These are phyloP conservation scores for Grammomys dolichurus DNA, from an alignment of 2,113 vertebrate genomes.

Conservation along the genomic window DNA sequence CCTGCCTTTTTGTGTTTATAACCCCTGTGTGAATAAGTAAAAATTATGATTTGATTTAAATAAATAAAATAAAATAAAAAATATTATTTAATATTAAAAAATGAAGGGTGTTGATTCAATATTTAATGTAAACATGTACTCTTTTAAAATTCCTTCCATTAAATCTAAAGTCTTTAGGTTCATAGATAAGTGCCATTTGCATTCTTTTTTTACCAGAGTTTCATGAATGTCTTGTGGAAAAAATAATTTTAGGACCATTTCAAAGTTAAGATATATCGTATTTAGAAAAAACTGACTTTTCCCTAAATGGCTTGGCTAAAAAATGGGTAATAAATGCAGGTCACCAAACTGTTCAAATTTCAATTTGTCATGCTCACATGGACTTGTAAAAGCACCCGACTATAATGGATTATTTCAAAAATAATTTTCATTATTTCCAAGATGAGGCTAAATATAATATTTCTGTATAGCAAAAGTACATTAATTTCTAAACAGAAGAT, in stretches of 20 bases:
- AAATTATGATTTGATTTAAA: too few species aligned
- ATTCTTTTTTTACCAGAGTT: background rate
- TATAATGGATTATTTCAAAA: background rate
- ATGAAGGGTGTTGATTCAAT: background rate
- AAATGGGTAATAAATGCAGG: background rate
- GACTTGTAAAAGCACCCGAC: constrained; percentile 52
- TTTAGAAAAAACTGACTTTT: background rate
- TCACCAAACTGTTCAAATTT: background rate
- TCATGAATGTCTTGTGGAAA: constrained; percentile 8
- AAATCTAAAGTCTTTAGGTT: constrained; percentile 1
- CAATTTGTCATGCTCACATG: background rate
- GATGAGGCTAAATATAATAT: background rate
- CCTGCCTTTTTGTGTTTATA: too few species aligned
- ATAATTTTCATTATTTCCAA: constrained; percentile 17
- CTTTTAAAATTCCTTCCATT: background rate
- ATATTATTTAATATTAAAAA: background rate
- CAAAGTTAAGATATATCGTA: background rate
- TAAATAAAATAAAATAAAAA: too few species aligned
- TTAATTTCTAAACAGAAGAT: constrained; percentile 39
- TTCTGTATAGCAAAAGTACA: constrained; percentile 9
- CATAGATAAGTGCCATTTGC: background rate
- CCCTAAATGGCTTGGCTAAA: background rate
- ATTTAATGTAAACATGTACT: background rate
- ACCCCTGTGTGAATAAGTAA: too few species aligned
- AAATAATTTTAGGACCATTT: background rate